Percentiles rank a stretch among this genome's conserved stretches.
phyloP scores from a whole-genome alignment of 2,888 invertebrate species.

The Ecliptopera silaceata region DNA sequence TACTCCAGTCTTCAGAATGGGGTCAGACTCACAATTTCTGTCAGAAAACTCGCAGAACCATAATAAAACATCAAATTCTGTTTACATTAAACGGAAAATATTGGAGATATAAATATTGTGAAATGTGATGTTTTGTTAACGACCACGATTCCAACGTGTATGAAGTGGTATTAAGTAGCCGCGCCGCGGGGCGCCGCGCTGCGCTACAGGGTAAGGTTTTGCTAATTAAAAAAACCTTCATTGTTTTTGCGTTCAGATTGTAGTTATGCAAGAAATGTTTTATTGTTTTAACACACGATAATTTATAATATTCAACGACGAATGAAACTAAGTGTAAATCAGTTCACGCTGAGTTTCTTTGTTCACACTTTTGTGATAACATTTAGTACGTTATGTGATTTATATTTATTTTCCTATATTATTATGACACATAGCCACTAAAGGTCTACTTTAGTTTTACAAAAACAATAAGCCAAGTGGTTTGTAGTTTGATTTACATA shows the following conservation, averaged over 20 bases:
- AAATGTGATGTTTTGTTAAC: conserved; percentile 79
- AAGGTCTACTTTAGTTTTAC: no score
- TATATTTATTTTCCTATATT: neutral
- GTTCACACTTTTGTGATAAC: conserved; percentile 36
- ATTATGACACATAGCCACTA: neutral
- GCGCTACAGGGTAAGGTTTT: conserved; percentile 60
- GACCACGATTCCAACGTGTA: conserved; percentile 55
- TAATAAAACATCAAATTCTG: conserved; percentile 32
- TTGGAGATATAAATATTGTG: conserved; percentile 78
- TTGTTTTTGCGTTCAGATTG: conserved; percentile 67
- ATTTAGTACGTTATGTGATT: neutral
- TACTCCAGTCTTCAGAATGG: no score
- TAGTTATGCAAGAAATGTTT: conserved; percentile 65
- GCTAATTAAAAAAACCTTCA: conserved; percentile 75
- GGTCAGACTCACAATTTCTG: no score
- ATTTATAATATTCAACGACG: conserved; percentile 54
- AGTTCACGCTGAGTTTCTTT: conserved; percentile 48
- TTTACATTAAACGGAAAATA: conserved; percentile 34
- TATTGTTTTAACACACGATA: conserved; percentile 67
- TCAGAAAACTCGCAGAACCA: neutral
- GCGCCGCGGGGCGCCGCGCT: conserved; percentile 63
- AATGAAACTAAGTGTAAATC: conserved; percentile 58
- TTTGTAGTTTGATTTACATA: no score
- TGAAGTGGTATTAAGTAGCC: conserved; percentile 77
- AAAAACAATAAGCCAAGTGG: no score